Conservation (phyloP, 2,888 invertebrate genomes). For the Acholoe squamosa region DNA sequence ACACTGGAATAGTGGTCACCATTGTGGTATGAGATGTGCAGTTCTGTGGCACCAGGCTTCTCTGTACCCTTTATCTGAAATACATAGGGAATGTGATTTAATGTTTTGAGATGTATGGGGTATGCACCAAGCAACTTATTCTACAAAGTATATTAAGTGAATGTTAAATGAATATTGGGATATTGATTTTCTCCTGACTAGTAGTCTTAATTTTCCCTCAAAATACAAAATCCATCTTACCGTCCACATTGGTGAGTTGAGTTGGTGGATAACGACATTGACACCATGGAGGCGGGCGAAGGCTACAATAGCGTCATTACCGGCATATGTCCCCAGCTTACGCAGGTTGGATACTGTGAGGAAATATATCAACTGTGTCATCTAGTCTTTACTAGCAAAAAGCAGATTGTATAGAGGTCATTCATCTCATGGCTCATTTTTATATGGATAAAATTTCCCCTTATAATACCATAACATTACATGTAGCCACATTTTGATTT, state of each 20-base stretch:
- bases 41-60: conserved; percentile 75
- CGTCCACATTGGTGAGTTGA: conserved; percentile 82
- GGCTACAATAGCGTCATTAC: conserved; percentile 85
- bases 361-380: no score
- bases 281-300: conserved; percentile 84
- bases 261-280: conserved; percentile 84
- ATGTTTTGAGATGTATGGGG: not conserved
- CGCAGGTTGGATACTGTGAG: conserved; percentile 81
- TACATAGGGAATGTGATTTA: not conserved
- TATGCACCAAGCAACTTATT: no score
- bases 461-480: no score
- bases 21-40: conserved; percentile 85
- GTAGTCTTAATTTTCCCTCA: no score
- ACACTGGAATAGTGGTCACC: conserved; percentile 84
- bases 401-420: no score
- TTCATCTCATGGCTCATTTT: no score
- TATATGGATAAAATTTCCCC: no score
- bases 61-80: conserved; percentile 79
- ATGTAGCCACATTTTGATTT: no score
- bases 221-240: conserved; percentile 70
- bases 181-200: no score
- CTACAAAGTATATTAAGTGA: no score
- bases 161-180: no score
- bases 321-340: conserved; percentile 84
- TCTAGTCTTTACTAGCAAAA: no score